These are phyloP conservation scores for Pollenia griseotomentosa DNA, from an alignment of 2,888 invertebrate genomes.

Conservation along the genomic window DNA sequence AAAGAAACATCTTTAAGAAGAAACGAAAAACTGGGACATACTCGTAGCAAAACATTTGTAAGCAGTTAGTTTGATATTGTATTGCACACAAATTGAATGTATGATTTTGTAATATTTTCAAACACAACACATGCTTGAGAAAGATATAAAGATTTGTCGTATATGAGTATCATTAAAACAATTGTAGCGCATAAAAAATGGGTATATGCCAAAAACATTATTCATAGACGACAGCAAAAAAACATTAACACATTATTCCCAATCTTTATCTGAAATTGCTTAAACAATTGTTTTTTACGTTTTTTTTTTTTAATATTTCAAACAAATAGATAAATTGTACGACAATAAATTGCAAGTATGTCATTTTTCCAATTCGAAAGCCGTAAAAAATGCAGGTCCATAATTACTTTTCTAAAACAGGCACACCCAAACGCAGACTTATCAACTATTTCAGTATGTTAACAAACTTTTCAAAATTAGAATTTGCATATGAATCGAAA, in stretches of 20 bases:
- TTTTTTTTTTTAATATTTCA: background rate
- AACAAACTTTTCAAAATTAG: too few relatives aligned
- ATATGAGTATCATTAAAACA: background rate
- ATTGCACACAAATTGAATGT: conserved; percentile 4
- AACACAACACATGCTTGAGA: background rate
- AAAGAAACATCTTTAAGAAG: conserved; percentile 9
- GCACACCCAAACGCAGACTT: background rate
- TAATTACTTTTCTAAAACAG: background rate
- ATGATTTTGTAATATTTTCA: conserved; percentile 1
- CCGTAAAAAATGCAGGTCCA: conserved; percentile 3
- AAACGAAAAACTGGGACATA: conserved; percentile 51
- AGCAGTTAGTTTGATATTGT: too few relatives aligned
- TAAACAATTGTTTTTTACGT: conserved; percentile 19
- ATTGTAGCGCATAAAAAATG: conserved; percentile 35
- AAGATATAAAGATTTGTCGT: conserved; percentile 21
- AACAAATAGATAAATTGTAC: background rate
- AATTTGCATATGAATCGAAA: too few relatives aligned
- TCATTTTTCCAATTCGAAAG: conserved; percentile 24
- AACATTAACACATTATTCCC: background rate
- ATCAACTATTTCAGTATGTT: background rate
- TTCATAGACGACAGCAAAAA: background rate
- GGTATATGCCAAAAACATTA: conserved; percentile 31
- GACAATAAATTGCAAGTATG: conserved; percentile 29
- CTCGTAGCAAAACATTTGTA: conserved; percentile 1
- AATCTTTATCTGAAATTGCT: conserved; percentile 17